Evolutionary conservation across 2,797 vertebrate species (phyloP).

Genomic region (Lophius americanus): DNA sequence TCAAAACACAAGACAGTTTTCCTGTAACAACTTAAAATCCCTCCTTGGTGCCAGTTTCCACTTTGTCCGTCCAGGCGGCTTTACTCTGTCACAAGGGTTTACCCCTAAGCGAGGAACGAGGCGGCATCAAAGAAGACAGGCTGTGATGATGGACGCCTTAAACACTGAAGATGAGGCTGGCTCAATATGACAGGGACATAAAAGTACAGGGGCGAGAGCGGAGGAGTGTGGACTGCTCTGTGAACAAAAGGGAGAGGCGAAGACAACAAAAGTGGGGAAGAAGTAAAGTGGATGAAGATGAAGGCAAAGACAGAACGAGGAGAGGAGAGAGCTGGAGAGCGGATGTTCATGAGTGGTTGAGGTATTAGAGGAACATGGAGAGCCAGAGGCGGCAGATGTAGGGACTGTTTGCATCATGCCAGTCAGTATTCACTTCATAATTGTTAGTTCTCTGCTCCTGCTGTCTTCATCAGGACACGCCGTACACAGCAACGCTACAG

Average conservation of each 20-base stretch:
- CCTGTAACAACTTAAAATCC: no score
- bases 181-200: conserved; percentile 36
- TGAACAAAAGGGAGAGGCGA: conserved; percentile 37
- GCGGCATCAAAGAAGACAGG: conserved; percentile 21
- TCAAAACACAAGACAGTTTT: no score
- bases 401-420: no score
- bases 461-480: no score
- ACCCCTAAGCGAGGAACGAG: conserved; percentile 8
- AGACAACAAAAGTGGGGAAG: conserved; percentile 21
- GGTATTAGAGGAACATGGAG: no score
- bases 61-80: no score
- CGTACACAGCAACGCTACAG: no score
- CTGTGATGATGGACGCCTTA: conserved; percentile 30
- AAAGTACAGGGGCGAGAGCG: conserved; percentile 35
- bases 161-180: conserved; percentile 26
- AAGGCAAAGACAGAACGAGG: conserved; percentile 14
- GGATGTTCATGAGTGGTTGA: neutral
- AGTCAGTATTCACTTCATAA: no score
- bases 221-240: conserved; percentile 33
- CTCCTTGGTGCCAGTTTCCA: no score
- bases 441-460: no score
- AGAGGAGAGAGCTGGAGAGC: conserved; percentile 1
- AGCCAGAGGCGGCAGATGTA: no score
- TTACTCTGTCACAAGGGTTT: conserved; percentile 6
- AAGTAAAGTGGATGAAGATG: conserved; percentile 19